Evolutionary conservation across 2,797 vertebrate genomes (phyloP), one percentile per base, ranked within the genome.

Genomic region (Synanceia verrucosa): DNA sequence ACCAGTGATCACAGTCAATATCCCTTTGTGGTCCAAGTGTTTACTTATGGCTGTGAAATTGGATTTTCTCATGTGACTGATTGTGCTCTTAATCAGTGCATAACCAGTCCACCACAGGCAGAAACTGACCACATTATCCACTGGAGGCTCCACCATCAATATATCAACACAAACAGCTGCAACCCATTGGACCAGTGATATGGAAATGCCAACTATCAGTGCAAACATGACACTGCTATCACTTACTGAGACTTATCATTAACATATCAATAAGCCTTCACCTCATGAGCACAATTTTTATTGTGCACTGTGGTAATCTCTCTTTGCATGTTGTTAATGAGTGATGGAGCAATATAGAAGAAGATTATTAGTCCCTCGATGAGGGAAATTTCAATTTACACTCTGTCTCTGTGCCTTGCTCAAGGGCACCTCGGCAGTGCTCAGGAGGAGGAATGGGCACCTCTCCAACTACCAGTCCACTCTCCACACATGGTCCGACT

Each of bases 1-100:
- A 62, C 71, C 79, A 81, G 74, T 66, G 80, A 88, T 85, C 81
- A 65, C 78, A 79, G 84, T 90, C 87, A 66, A 86, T 91, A 88
- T 83, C 67, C 76, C 79, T 89, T 79, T 86, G 82, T 80, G 44
- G 44, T 59, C 58, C 47, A 19, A 69, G 59, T 87, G 75, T 88
- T 90, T 87, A 83, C 70, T 80, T 63, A 75, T 77, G 67, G 68
- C 69, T 58, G 73, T 75, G 65, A 72, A 76, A 81, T 79, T 79
- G 50, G 51, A 63, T 76, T 70, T 70, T 60, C 39, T 55, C 28
- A 41, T 64, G 55, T 65, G 60, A 59, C 52, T 43, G n/a, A n/a
- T n/a, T n/a, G n/a, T n/a, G 46, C 70, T 41, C 43, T 77, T 62
- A 58, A 48, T 81, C 63, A 55, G 19, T 13, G 2, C 29, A 34